These are phyloP conservation scores for Protodeltote pygarga DNA, from an alignment of 2,888 invertebrate species.

Conservation along the genomic window DNA sequence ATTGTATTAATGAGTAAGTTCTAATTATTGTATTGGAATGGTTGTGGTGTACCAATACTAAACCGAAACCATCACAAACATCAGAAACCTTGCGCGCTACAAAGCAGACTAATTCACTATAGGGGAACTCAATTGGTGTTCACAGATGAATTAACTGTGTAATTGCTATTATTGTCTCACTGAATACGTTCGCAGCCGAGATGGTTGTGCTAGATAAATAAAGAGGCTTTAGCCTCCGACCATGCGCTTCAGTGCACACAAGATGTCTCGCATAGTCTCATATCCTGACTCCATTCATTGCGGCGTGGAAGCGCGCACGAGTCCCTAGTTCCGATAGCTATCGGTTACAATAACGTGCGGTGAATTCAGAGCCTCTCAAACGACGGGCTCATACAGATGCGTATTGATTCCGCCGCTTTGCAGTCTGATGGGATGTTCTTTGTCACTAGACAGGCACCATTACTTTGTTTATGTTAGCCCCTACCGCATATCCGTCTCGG, in stretches of 20 bases:
- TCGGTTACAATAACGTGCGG: conserved; percentile 50
- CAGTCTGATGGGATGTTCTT: conserved; percentile 70
- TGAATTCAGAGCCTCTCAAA: conserved; percentile 32
- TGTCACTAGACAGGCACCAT: conserved; percentile 72
- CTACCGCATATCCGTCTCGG: conserved; percentile 67
- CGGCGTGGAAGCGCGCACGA: conserved; percentile 23
- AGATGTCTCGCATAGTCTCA: conserved; percentile 41
- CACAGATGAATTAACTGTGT: conserved; percentile 40
- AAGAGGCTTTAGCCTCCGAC: conserved; percentile 32
- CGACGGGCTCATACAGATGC: conserved; percentile 31
- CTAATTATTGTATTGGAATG: no score
- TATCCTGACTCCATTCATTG: conserved; percentile 50
- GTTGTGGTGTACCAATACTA: no score
- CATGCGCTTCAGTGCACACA: conserved; percentile 47
- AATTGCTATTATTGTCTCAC: conserved; percentile 41
- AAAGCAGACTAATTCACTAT: conserved; percentile 23
- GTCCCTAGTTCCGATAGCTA: conserved; percentile 37
- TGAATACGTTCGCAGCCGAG: conserved; percentile 23
- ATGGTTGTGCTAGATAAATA: conserved; percentile 31
- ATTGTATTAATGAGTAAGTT: no score
- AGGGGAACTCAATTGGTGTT: conserved; percentile 17
- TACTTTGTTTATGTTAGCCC: conserved; percentile 76
- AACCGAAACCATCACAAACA: no score
- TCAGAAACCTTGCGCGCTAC: conserved; percentile 6
- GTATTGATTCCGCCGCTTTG: conserved; percentile 67